Base-by-base conservation (phyloP, 2,797 vertebrate species). In the Hoplostethus mediterraneus region DNA sequence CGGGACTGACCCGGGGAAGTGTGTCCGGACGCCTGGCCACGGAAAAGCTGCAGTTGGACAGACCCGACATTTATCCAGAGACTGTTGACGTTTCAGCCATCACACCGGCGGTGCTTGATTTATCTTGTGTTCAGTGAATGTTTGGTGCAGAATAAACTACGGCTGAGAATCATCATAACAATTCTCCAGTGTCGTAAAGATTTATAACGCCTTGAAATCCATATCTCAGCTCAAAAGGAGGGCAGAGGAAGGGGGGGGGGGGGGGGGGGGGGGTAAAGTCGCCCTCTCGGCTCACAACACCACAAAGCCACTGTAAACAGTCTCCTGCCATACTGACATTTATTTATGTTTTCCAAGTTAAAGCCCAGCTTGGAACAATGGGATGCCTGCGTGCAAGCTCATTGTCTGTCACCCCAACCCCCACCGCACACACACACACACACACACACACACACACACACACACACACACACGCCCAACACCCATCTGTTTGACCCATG, bases 291-390 rank as follows among this genome's bases (percentile, higher is more conserved):
- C 47, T 16, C 73, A 77, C 73, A 71, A 62, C 55, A 72, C 51
- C 66, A 79, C 70, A 77, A 75, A 60, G 71, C 33, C 63, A 68
- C 61, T 67, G 80, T 77, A 80, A 80, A 83, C 76, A 81, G 58
- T 66, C 51, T 48, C 65, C 30, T 17, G n/a, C 61, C 21, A 58
- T 65, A 77, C 75, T 71, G 65, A 65, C 67, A 63, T 58, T 68
- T 63, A 75, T 75, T 69, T 65, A 69, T 61, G 48, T 45, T 49
- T 49, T 74, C 64, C 53, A 48, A 75, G 61, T 56, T 65, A 48
- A 69, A 64, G 62, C 58, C 63, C 21, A 30, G 25, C 17, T 42
- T 59, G 54, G 65, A 80, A 82, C 74, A 80, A 82, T 84, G 44
- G 47, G 38, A 73, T 61, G 73, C 62, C 48, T 65, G 61, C 52